A percentile compares a stretch with the other conserved stretches of the same genome.
Evolutionary conservation across 2,797 vertebrate genomes (phyloP).

Genomic region (Triplophysa yarkandensis): DNA sequence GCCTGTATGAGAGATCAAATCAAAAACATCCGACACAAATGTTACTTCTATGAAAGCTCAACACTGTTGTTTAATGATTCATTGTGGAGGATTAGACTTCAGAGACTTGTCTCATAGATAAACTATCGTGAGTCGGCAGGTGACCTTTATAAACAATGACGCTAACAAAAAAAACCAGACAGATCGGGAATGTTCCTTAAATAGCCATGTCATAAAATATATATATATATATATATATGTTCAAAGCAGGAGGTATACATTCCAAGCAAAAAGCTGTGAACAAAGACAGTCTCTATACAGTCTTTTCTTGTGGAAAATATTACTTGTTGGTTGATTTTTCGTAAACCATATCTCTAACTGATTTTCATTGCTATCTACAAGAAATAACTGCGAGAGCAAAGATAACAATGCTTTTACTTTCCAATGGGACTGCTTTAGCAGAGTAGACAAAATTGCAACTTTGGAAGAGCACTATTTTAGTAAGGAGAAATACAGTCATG

Average conservation of each 20-base stretch:
- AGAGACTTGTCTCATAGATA: constrained; percentile 18
- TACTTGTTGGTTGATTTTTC: neutral
- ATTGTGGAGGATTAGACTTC: constrained; percentile 5
- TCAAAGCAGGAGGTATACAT: constrained; percentile 47
- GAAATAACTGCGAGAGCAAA: neutral
- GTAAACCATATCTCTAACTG: neutral
- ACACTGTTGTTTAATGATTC: constrained; percentile 7
- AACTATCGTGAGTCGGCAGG: constrained; percentile 16
- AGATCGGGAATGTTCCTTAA: constrained; percentile 11
- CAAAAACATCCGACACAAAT: constrained; percentile 48
- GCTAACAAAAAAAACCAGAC: constrained; percentile 6
- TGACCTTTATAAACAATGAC: constrained; percentile 15
- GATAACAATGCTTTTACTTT: neutral
- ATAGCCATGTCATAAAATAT: constrained; percentile 39
- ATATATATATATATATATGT: neutral
- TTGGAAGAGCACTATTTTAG: constrained; percentile 58
- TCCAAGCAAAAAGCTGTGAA: constrained; percentile 33
- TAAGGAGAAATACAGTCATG: constrained; percentile 54
- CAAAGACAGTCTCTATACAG: constrained; percentile 18
- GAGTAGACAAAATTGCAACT: constrained; percentile 24
- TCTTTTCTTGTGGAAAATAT: neutral
- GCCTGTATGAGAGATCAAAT: constrained; percentile 47
- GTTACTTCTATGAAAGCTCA: constrained; percentile 1
- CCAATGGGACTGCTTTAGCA: neutral
- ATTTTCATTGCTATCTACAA: neutral